Evolutionary conservation across 2,113 vertebrate species (phyloP).

Genomic region (Amblyopsis rosae): DNA sequence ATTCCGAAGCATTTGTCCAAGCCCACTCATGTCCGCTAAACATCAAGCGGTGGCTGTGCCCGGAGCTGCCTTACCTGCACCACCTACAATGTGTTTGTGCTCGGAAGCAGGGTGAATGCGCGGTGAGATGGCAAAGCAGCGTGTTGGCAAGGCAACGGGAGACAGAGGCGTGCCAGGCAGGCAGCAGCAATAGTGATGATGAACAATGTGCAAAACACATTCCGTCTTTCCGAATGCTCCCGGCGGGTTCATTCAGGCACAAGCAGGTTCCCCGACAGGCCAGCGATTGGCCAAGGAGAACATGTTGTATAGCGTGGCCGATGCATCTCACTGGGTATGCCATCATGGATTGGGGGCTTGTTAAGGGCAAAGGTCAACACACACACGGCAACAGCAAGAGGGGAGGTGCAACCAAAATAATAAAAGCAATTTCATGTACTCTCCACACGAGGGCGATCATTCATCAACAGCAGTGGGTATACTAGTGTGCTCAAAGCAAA

Average conservation of each 20-base stretch:
- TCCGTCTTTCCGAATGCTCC: too few relatives aligned
- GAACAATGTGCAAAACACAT: too few relatives aligned
- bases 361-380: background rate
- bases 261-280: too few relatives aligned
- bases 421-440: too few relatives aligned
- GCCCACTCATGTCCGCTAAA: slow-evolving; percentile 7
- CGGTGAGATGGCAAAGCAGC: slow-evolving; percentile 20
- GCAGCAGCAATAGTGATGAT: background rate
- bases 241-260: too few relatives aligned
- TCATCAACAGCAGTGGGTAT: background rate
- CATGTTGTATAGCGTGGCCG: too few relatives aligned
- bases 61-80: slow-evolving; percentile 51
- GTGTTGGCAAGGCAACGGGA: slow-evolving; percentile 25
- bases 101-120: slow-evolving; percentile 9
- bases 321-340: slow-evolving; percentile 19
- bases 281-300: too few relatives aligned
- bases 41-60: background rate
- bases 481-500: too few relatives aligned
- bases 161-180: slow-evolving; percentile 2
- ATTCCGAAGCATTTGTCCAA: slow-evolving; percentile 1
- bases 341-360: slow-evolving; percentile 53
- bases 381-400: background rate
- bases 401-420: too few relatives aligned
- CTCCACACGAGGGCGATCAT: background rate
- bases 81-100: background rate